Conservation (phyloP, 2,113 vertebrate genomes). For the Leptobrachium leishanense region DNA sequence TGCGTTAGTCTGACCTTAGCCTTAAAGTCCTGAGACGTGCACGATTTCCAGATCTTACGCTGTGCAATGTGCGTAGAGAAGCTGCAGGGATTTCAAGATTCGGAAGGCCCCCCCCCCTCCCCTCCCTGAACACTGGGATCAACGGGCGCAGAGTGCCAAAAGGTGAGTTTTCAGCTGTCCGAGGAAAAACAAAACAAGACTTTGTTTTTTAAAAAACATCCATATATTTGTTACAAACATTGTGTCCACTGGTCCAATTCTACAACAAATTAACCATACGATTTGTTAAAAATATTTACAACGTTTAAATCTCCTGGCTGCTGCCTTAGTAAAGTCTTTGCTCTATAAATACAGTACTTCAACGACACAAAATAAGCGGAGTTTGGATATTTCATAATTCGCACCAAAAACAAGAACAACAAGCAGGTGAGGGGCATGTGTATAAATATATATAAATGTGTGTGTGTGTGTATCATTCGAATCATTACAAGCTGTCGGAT, state of each 20-base stretch:
- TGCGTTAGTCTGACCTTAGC: too few relatives aligned
- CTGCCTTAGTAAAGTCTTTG: constrained; percentile 63
- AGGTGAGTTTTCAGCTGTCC: neutral
- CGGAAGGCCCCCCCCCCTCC: too few relatives aligned
- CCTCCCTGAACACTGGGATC: too few relatives aligned
- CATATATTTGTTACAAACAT: constrained; percentile 43
- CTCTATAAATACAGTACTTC: constrained; percentile 80
- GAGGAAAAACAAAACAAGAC: constrained; percentile 20
- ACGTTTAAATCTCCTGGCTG: constrained; percentile 61
- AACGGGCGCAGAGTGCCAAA: too few relatives aligned
- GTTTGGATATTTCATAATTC: constrained; percentile 9
- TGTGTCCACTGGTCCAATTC: constrained; percentile 77
- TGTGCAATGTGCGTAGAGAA: too few relatives aligned
- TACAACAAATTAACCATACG: constrained; percentile 81
- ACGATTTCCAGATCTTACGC: too few relatives aligned
- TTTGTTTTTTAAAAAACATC: constrained; percentile 32
- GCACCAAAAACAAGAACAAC: neutral
- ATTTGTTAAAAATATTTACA: constrained; percentile 81
- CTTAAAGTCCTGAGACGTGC: too few relatives aligned
- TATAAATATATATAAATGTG: too few relatives aligned
- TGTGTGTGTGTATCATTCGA: too few relatives aligned
- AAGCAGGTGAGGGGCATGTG: neutral
- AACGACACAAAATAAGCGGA: constrained; percentile 63
- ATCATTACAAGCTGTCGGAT: too few relatives aligned
- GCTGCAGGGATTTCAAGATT: too few relatives aligned